phyloP scores from a whole-genome alignment of 2,888 invertebrate species.

The Campaea margaritaria region DNA sequence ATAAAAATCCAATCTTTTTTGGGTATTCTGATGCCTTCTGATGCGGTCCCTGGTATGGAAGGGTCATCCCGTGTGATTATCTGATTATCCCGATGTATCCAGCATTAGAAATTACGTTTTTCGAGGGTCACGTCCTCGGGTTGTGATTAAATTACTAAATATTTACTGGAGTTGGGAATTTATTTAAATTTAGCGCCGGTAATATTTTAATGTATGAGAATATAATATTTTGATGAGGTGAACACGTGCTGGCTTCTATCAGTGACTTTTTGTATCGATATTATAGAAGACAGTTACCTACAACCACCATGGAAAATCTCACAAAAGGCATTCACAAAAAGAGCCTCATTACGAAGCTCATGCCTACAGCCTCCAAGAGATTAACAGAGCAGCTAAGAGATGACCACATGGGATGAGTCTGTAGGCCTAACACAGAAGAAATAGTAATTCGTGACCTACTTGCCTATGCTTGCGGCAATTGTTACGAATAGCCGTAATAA shows the following conservation, averaged over 20 bases:
- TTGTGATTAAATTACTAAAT: conserved; percentile 20
- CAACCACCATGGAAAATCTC: too few species aligned
- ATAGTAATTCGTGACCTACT: conserved; percentile 16
- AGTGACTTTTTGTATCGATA: too few species aligned
- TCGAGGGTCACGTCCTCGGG: conserved; percentile 12
- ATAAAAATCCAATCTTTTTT: conserved; percentile 20
- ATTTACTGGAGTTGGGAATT: not conserved
- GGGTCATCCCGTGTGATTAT: conserved; percentile 21
- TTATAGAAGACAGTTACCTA: too few species aligned
- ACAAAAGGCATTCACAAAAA: conserved; percentile 6
- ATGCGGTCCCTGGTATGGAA: conserved; percentile 1
- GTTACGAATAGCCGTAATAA: conserved; percentile 37
- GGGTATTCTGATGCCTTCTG: conserved; percentile 9
- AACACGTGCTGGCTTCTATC: too few species aligned
- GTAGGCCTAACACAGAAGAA: too few species aligned
- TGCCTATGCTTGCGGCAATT: conserved; percentile 29
- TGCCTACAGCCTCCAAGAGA: conserved; percentile 7
- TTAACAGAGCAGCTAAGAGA: conserved; percentile 15
- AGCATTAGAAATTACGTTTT: conserved; percentile 25
- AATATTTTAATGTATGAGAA: not conserved
- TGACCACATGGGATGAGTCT: too few species aligned
- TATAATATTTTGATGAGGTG: too few species aligned
- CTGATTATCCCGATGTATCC: conserved; percentile 25
- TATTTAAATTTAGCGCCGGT: conserved; percentile 8
- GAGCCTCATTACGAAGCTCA: conserved; percentile 6